Evolutionary conservation across 2,888 invertebrate genomes (phyloP), one percentile per base, ranked within the genome.

Genomic region (Thera obeliscata): DNA sequence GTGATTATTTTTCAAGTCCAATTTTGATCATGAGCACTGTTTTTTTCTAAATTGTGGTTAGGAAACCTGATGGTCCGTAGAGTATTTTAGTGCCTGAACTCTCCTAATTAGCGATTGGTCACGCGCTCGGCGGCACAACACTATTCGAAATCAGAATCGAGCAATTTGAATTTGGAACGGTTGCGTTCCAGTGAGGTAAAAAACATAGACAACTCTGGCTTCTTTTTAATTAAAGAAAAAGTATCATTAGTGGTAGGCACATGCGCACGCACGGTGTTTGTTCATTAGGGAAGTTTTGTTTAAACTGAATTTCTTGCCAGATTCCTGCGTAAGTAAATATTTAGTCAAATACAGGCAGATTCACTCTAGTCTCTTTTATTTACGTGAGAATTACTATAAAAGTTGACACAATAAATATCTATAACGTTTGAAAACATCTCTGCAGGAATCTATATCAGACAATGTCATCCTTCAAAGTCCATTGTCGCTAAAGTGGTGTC

Each of bases 61-160:
- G 2, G 7, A 66, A 60, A 66, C 57, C 41, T 60, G 57, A 11
- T 57, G 41, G 69, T 57, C 77, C 57, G 74, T 68, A 60, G 5
- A 62, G 69, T 50, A 43, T 60, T 56, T 58, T 59, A 50, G 68
- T 70, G 67, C 60, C 68, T 64, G 66, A 71, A 89, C 90, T 89
- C 90, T 88, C 87, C 92, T 91, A 91, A 93, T 93, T 93, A 93
- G 89, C 91, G 90, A 93, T 93, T 93, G 91, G 93, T 88, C 91
- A 91, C 92, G 91, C 92, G 89, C 87, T 84, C 87, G 87, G 84
- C 82, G 86, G 87, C 84, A 81, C 80, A 78, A 79, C 78, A 80
- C 78, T 84, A 84, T 87, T 88, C 86, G 81, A 83, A 87, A 88
- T 88, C 86, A 81, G 87, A 88, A 88, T 87, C 87, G 85, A 84